These are phyloP conservation scores for Thymelicus acteon DNA, from an alignment of 2,888 invertebrate species.

Conservation along the genomic window DNA sequence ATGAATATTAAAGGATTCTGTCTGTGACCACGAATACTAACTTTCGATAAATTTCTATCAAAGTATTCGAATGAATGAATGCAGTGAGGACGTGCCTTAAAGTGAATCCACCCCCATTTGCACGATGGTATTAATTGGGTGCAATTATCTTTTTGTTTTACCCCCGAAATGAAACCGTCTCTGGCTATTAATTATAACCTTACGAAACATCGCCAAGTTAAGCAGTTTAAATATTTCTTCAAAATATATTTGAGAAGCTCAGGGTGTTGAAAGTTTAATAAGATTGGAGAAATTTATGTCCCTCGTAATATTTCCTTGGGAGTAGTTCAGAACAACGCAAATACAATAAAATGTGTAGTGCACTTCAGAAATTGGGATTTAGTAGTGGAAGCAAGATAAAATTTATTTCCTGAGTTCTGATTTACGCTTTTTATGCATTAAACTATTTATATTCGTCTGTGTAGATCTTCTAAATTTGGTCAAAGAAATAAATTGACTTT, in stretches of 20 bases:
- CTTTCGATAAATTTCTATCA: too few relatives aligned
- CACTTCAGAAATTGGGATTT: slow-evolving; percentile 26
- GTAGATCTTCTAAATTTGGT: too few relatives aligned
- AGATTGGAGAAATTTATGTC: slow-evolving; percentile 40
- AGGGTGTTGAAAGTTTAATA: slow-evolving; percentile 54
- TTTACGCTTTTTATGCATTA: too few relatives aligned
- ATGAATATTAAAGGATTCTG: too few relatives aligned
- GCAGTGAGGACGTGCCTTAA: too few relatives aligned
- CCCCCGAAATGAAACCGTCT: slow-evolving; percentile 65
- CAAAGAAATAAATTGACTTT: too few relatives aligned
- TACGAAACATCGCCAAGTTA: slow-evolving; percentile 54
- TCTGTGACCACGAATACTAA: too few relatives aligned
- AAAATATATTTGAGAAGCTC: slow-evolving; percentile 58
- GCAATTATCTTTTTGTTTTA: slow-evolving; percentile 80
- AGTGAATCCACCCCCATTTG: slow-evolving; percentile 65
- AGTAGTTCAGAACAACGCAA: slow-evolving; percentile 29
- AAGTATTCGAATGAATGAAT: too few relatives aligned
- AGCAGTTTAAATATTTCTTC: slow-evolving; percentile 51
- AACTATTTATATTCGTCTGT: too few relatives aligned
- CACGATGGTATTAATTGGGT: slow-evolving; percentile 78
- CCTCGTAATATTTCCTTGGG: slow-evolving; percentile 20
- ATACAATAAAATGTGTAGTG: slow-evolving; percentile 26
- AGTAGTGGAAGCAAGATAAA: slow-evolving; percentile 11
- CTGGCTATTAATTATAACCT: slow-evolving; percentile 70
- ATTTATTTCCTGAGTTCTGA: too few relatives aligned